Conservation (phyloP, 2,113 vertebrate genomes). For the Hystrix brachyura region DNA sequence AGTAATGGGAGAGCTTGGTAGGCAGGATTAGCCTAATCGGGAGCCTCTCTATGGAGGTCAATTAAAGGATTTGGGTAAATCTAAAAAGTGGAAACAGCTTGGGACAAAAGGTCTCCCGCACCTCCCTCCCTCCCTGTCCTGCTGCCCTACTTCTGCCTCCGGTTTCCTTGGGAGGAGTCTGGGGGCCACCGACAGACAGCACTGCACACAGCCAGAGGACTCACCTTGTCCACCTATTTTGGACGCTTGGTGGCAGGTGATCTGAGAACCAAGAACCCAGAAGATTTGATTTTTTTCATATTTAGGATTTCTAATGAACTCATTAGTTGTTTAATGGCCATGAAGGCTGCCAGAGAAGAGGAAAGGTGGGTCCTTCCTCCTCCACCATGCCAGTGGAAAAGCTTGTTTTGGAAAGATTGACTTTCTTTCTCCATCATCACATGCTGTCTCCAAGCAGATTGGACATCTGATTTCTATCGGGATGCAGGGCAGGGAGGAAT, state of each 20-base stretch:
- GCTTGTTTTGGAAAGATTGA: neutral
- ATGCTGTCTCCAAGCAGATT: neutral
- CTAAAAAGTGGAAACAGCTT: slow-evolving; percentile 83
- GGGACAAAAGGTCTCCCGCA: neutral
- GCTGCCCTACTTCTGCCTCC: neutral
- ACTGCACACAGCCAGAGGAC: neutral
- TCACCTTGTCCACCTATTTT: neutral
- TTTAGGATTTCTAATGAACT: neutral
- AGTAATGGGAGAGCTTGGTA: slow-evolving; percentile 55
- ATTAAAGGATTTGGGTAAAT: slow-evolving; percentile 83
- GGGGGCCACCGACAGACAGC: neutral
- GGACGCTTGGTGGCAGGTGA: neutral
- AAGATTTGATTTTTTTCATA: neutral
- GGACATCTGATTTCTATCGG: neutral
- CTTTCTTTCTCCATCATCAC: neutral
- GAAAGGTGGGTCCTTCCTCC: neutral
- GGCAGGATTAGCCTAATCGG: slow-evolving; percentile 71
- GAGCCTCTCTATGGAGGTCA: slow-evolving; percentile 75
- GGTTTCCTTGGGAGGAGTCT: neutral
- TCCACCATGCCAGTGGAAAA: neutral
- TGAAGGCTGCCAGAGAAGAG: neutral
- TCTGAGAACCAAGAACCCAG: neutral
- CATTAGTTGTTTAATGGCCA: neutral
- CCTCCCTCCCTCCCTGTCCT: neutral
- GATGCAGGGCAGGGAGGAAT: neutral